These are phyloP conservation scores for Ophion ventricosus DNA, from an alignment of 2,888 invertebrate genomes.

Conservation along the genomic window DNA sequence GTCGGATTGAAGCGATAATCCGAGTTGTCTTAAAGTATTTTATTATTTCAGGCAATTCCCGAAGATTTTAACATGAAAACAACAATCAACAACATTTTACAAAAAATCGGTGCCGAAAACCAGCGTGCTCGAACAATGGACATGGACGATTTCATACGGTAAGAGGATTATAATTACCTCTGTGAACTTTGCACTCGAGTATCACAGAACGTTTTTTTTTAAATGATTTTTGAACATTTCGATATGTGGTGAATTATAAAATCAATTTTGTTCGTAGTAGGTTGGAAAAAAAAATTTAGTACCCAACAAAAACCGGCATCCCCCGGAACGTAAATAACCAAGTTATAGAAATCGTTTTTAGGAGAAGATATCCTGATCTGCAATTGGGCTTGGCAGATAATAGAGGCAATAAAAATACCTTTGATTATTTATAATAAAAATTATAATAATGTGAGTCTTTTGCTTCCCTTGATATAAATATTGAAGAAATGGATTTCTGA, in stretches of 20 bases:
- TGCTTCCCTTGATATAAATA: too few species aligned
- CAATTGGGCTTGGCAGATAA: too few species aligned
- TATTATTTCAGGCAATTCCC: constrained; percentile 87
- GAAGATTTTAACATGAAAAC: constrained; percentile 92
- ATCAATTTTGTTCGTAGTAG: not conserved
- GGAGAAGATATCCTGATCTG: too few species aligned
- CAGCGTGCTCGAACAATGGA: constrained; percentile 97
- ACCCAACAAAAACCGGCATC: too few species aligned
- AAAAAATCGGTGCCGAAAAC: constrained; percentile 87
- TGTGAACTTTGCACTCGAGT: not conserved
- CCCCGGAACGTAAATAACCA: too few species aligned
- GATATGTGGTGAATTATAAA: too few species aligned
- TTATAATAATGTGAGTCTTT: too few species aligned
- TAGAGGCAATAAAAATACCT: too few species aligned
- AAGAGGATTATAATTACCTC: constrained; percentile 67
- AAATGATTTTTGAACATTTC: too few species aligned
- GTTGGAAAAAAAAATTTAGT: not conserved
- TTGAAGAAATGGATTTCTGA: too few species aligned
- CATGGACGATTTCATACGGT: constrained; percentile 96
- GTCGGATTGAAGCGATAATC: not conserved
- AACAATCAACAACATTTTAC: constrained; percentile 90
- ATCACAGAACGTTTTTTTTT: not conserved
- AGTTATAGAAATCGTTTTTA: too few species aligned
- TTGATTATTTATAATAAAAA: too few species aligned
- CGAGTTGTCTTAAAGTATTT: constrained; percentile 33